Base-by-base conservation (phyloP, 1,140 invertebrate genomes). In the Megathymus violae region DNA sequence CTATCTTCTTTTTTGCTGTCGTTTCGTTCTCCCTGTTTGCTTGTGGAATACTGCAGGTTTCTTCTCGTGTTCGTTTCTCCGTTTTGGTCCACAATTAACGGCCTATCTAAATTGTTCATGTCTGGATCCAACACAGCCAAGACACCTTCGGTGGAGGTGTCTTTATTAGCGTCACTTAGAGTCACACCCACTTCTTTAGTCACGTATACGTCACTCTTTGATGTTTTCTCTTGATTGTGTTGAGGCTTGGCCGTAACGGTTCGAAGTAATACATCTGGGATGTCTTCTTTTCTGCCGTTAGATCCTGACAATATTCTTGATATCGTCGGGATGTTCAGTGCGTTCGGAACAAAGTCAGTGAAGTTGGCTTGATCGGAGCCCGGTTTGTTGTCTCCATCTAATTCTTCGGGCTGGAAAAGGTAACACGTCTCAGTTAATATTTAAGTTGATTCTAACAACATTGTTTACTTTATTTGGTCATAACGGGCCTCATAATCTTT, bases 281-380 rank as follows among this genome's bases (percentile, higher is more conserved):
- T 95, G 63, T 96, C 95, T 61, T 96, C 94, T 67, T 96, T 96
- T 4, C 95, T 90, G 0, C 96, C 96, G 78, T 95, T 96, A 34
- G 95, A 96, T 0, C 96, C 95, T 5, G 94, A 95, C 0, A 97
- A 87, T 69, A 97, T 97, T 43, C 96, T 92, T 0, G 95, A 95
- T 62, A 97, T 96, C 56, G 95, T 95, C 0, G 95, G 92, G 83
- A 91, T 94, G 92, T 82, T 95, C 91, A 92, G 81, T 0, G 91
- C 88, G 52, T 76, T 95, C 70, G 92, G 94, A 60, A 93, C 93
- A 71, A 94, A 94, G 61, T 94, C 94, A 38, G 93, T 94, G 66
- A 92, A 92, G 72, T 92, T 92, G 50, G 92, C 84, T 85, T 93
- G 82, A 60, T 89, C 88, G 7, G 84, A 74, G 9, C 86, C 88